Conservation (phyloP, 2,888 invertebrate species). For the Eulithis prunata region DNA sequence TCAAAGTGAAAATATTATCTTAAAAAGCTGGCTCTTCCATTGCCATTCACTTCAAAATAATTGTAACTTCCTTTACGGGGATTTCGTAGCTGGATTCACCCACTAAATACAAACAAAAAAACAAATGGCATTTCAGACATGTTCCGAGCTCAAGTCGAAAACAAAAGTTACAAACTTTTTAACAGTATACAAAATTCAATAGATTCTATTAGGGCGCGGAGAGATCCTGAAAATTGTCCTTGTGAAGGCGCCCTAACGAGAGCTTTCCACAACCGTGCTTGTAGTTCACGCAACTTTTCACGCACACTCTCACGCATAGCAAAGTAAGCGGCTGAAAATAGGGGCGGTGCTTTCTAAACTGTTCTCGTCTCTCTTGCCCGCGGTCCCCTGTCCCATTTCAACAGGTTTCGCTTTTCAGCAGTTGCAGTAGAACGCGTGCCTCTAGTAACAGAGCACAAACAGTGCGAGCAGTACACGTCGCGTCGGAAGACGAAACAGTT, state of each 20-base stretch:
- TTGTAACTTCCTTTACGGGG: neutral
- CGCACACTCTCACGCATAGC: constrained; percentile 73
- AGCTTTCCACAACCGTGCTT: constrained; percentile 78
- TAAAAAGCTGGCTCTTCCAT: too few relatives aligned
- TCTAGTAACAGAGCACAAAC: constrained; percentile 81
- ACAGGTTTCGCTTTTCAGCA: constrained; percentile 83
- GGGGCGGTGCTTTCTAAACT: constrained; percentile 51
- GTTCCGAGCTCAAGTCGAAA: constrained; percentile 29
- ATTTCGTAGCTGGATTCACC: neutral
- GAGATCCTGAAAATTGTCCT: constrained; percentile 69
- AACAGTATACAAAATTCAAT: constrained; percentile 53
- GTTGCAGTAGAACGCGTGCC: constrained; percentile 80
- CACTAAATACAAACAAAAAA: constrained; percentile 16
- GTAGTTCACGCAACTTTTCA: constrained; percentile 77
- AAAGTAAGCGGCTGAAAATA: constrained; percentile 79
- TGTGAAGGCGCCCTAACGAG: constrained; percentile 78
- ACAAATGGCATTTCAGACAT: constrained; percentile 31
- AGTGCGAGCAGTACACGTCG: constrained; percentile 78
- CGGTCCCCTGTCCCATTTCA: constrained; percentile 79
- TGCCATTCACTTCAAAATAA: neutral
- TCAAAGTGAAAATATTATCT: too few relatives aligned
- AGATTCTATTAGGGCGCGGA: constrained; percentile 57
- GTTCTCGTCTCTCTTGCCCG: constrained; percentile 63
- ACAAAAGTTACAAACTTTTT: constrained; percentile 40
- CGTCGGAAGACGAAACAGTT: constrained; percentile 77